These are phyloP conservation scores for Peromyscus attwateri DNA, from an alignment of 2,797 vertebrate genomes.

Conservation along the genomic window DNA sequence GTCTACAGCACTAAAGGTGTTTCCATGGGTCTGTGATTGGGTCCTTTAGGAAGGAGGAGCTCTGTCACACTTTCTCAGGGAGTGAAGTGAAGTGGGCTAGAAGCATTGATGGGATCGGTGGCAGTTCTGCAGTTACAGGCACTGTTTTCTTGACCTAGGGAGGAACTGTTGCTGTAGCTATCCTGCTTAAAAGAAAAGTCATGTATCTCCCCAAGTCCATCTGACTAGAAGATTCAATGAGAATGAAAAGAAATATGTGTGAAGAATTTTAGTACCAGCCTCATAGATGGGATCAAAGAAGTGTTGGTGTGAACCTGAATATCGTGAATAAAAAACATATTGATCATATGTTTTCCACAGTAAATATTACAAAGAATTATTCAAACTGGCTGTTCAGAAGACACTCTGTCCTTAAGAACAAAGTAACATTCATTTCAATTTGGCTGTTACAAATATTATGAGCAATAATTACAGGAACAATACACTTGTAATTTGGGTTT, in stretches of 20 bases:
- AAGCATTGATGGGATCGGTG: background rate
- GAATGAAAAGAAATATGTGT: background rate
- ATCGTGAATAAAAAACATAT: background rate
- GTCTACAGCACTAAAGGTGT: background rate
- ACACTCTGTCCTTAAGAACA: background rate
- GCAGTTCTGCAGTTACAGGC: accelerated
- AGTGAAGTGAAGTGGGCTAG: background rate
- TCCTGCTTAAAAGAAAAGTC: background rate
- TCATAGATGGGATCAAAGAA: background rate
- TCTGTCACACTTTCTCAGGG: background rate
- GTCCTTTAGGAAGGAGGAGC: background rate
- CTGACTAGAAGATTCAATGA: background rate
- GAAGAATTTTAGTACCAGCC: background rate
- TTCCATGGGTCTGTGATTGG: background rate
- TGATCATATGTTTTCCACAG: background rate
- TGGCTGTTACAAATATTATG: background rate
- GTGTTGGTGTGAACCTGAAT: background rate
- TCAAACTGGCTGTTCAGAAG: background rate
- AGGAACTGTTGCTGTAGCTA: background rate
- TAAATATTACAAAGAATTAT: background rate
- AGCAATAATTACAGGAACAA: background rate
- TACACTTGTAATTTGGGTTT: background rate
- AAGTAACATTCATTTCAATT: background rate
- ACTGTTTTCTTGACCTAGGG: background rate
- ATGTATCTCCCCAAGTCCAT: background rate